A percentile compares a stretch with the other conserved stretches of the same genome.
These are phyloP conservation scores for Dimorphilus gyrociliatus DNA, from an alignment of 2,888 invertebrate species.

Conservation along the genomic window DNA sequence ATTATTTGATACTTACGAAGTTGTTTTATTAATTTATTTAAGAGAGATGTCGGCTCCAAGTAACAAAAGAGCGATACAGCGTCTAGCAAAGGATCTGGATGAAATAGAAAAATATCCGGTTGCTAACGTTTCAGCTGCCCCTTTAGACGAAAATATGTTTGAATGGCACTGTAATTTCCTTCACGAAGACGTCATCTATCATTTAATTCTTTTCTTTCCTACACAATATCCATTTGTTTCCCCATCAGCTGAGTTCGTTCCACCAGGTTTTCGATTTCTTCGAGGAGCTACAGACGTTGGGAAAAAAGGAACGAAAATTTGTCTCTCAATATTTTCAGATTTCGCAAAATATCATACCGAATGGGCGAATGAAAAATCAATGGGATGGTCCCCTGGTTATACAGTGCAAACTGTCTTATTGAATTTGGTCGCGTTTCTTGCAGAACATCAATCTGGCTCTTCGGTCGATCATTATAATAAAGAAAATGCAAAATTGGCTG, in stretches of 20 bases:
- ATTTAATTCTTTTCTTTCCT: constrained; percentile 20
- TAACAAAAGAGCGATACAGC: constrained; percentile 22
- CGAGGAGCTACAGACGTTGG: constrained; percentile 22
- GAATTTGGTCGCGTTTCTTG: constrained; percentile 22
- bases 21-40: too few relatives aligned
- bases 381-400: constrained; percentile 25
- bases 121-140: constrained; percentile 20
- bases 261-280: constrained; percentile 18
- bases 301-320: constrained; percentile 20
- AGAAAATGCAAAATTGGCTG: constrained; percentile 15
- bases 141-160: constrained; percentile 21
- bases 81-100: constrained; percentile 17
- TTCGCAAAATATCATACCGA: constrained; percentile 22
- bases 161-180: constrained; percentile 28
- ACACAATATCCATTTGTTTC: constrained; percentile 21
- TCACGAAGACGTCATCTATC: constrained; percentile 20
- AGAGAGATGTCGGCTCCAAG: too few relatives aligned
- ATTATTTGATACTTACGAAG: too few relatives aligned
- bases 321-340: constrained; percentile 25
- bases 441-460: constrained; percentile 16
- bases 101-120: constrained; percentile 19
- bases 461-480: neutral
- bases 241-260: constrained; percentile 25
- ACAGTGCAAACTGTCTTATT: constrained; percentile 23
- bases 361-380: constrained; percentile 21